Evolutionary conservation across 2,888 invertebrate genomes (phyloP).

Genomic region (Cheilosia vulpina): DNA sequence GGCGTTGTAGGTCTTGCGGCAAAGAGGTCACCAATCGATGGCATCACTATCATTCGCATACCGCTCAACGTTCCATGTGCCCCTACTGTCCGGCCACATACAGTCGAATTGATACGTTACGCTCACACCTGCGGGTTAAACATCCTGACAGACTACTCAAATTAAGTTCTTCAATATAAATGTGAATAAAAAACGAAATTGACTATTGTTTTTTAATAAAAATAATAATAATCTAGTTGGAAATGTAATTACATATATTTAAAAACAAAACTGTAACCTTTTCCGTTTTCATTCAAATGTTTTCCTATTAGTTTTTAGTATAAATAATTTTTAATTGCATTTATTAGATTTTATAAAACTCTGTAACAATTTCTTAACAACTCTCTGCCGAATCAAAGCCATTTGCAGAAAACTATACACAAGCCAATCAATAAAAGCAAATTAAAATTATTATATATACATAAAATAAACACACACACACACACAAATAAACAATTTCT

Average conservation of each 20-base stretch:
- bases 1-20: conserved; percentile 92
- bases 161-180: conserved; percentile 82
- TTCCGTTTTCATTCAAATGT: conserved; percentile 61
- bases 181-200: conserved; percentile 46
- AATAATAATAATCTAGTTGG: conserved; percentile 51
- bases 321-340: conserved; percentile 69
- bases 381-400: conserved; percentile 46
- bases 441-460: conserved; percentile 18
- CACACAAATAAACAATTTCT: conserved; percentile 3
- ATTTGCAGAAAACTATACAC: conserved; percentile 48
- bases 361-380: conserved; percentile 20
- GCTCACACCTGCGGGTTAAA: conserved; percentile 91
- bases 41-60: conserved; percentile 94
- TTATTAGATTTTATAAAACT: conserved; percentile 71
- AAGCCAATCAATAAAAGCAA: conserved; percentile 64
- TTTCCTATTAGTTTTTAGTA: conserved; percentile 74
- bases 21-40: conserved; percentile 94
- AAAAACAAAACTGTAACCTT: conserved; percentile 26
- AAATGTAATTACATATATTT: conserved; percentile 58
- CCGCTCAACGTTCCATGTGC: conserved; percentile 91
- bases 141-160: conserved; percentile 85
- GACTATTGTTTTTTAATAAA: conserved; percentile 22
- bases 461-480: conserved; percentile 13
- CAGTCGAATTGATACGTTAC: conserved; percentile 93
- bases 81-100: conserved; percentile 94